Percentiles rank a stretch among this genome's conserved stretches.
phyloP scores from a whole-genome alignment of 1,140 invertebrate genomes.

The Trichonephila clavata region DNA sequence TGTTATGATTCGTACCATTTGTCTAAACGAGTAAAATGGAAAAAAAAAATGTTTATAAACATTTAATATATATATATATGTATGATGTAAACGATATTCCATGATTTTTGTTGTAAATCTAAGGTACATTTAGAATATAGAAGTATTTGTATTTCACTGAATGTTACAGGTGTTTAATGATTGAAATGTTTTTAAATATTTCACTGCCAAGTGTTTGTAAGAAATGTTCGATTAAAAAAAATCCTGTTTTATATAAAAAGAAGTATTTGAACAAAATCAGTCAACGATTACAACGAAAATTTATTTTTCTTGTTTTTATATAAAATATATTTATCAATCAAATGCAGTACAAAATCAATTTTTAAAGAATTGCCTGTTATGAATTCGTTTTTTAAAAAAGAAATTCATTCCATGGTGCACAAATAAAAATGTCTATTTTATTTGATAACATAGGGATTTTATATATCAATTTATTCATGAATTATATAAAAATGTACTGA shows the following conservation, averaged over 20 bases:
- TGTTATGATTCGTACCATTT: constrained; percentile 87
- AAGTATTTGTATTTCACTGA: constrained; percentile 36
- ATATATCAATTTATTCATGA: constrained; percentile 1
- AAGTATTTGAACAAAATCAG: background rate
- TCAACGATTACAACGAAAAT: background rate
- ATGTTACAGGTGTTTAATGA: constrained; percentile 9
- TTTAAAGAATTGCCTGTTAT: background rate
- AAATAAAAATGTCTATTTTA: constrained; percentile 24
- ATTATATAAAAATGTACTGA: constrained; percentile 53
- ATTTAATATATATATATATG: background rate
- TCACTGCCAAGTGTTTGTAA: constrained; percentile 21
- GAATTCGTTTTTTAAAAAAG: background rate
- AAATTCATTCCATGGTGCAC: constrained; percentile 18
- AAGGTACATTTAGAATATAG: background rate
- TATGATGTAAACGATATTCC: constrained; percentile 27
- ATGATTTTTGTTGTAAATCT: constrained; percentile 29
- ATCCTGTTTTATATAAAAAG: background rate
- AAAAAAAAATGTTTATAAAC: background rate
- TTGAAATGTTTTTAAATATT: constrained; percentile 27
- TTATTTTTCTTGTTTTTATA: constrained; percentile 29
- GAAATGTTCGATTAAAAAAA: background rate
- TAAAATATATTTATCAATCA: background rate
- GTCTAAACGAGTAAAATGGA: constrained; percentile 84
- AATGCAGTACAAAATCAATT: constrained; percentile 15
- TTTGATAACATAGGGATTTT: background rate